Evolutionary conservation across 2,797 vertebrate species (phyloP).

Genomic region (Trachurus trachurus): DNA sequence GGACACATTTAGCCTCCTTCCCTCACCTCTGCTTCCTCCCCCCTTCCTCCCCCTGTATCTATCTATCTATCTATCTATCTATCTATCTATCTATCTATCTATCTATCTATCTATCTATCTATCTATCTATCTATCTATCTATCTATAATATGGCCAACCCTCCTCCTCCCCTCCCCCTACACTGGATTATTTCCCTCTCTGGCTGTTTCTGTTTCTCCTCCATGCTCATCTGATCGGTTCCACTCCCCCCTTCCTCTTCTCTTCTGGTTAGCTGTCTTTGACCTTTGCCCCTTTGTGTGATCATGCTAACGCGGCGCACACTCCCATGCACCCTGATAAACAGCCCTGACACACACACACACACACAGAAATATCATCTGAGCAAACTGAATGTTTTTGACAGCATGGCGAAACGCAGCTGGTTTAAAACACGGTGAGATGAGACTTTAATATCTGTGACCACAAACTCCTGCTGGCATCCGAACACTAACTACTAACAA

Average conservation of each 20-base stretch:
- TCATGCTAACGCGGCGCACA: constrained; percentile 63
- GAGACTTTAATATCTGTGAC: constrained; percentile 82
- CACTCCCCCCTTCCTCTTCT: constrained; percentile 39
- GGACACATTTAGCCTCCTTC: constrained; percentile 30
- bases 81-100: not conserved
- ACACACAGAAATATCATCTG: constrained; percentile 54
- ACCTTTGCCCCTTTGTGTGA: constrained; percentile 74
- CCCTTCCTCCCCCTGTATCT: not conserved
- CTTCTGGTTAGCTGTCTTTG: constrained; percentile 75
- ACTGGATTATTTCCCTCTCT: constrained; percentile 21
- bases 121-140: constrained; percentile 17
- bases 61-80: constrained; percentile 4
- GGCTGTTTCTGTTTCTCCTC: constrained; percentile 16
- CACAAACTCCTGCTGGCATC: constrained; percentile 72
- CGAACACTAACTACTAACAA: constrained; percentile 58
- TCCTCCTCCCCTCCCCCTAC: constrained; percentile 6
- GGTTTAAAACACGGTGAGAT: constrained; percentile 76
- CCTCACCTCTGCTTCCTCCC: constrained; percentile 11
- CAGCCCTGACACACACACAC: constrained; percentile 49
- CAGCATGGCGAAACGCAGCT: constrained; percentile 80
- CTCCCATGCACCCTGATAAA: constrained; percentile 57
- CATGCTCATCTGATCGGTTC: constrained; percentile 50
- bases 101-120: constrained; percentile 35
- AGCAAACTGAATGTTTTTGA: constrained; percentile 69
- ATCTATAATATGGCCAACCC: constrained; percentile 7